Evolutionary conservation across 2,888 invertebrate genomes (phyloP).

Genomic region (Clistopyga incitator): DNA sequence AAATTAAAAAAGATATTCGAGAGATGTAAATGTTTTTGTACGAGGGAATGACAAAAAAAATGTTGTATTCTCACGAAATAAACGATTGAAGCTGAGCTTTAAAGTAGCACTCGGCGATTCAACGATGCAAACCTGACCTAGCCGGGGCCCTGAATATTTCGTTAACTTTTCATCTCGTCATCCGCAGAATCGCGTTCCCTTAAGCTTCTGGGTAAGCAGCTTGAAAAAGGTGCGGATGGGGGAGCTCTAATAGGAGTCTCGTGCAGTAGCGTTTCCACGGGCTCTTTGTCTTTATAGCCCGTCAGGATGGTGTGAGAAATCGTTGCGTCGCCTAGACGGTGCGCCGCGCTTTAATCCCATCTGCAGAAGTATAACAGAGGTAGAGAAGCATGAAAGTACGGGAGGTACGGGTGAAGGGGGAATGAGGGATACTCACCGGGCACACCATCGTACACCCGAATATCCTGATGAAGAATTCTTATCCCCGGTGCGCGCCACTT

Average conservation of each 20-base stretch:
- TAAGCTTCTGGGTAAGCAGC: conserved; percentile 42
- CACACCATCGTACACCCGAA: conserved; percentile 32
- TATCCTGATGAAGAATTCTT: conserved; percentile 60
- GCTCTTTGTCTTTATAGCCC: conserved; percentile 12
- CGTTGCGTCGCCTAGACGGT: conserved; percentile 18
- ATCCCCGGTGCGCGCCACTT: conserved; percentile 43
- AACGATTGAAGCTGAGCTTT: background rate
- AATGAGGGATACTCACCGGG: conserved; percentile 37
- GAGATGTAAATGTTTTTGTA: background rate
- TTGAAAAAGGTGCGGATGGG: conserved; percentile 31
- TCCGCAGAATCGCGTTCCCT: conserved; percentile 26
- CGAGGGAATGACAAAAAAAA: too few relatives aligned
- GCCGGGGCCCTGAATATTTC: conserved; percentile 7
- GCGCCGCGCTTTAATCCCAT: conserved; percentile 49
- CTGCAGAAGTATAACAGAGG: conserved; percentile 19
- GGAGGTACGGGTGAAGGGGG: conserved; percentile 9
- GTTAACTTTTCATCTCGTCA: conserved; percentile 52
- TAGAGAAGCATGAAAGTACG: background rate
- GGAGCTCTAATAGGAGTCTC: conserved; percentile 34
- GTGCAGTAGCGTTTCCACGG: conserved; percentile 3
- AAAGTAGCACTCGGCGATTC: background rate
- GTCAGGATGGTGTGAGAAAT: conserved; percentile 34
- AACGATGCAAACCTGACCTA: conserved; percentile 6
- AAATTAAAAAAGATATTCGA: background rate
- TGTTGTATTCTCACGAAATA: conserved; percentile 21